Evolutionary conservation across 2,113 vertebrate genomes (phyloP), one percentile per base, ranked within the genome.

Genomic region (Ginglymostoma cirratum): DNA sequence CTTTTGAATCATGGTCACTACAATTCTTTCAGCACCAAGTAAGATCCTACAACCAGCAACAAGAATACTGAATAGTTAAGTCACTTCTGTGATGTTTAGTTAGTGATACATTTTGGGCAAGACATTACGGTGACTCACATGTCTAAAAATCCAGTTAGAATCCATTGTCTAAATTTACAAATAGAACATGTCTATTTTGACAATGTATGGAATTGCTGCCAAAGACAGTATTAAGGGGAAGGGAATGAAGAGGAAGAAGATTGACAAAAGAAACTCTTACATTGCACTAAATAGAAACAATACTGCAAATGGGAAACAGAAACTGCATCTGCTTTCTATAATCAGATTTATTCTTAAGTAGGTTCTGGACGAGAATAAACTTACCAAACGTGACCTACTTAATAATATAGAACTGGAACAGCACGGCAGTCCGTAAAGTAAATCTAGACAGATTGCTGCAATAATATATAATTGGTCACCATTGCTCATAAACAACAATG

Each of bases 341-440:
- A 38, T 67, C 90, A 93, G 90, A 38, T 67, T 93, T 66, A n/a
- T 42, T 67, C 34, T 93, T 93, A 92, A 92, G 61, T 67, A 19
- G 55, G 61, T 66, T 38, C 38, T 61, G 15, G 12, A 27, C 66
- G 55, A n/a, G 55, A 92, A 92, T 92, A 61, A 92, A 92, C 30
- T 34, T n/a, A 55, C 55, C 65, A 3, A 65, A 92, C 27, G 52
- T 55, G 17, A 92, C 5, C 52, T 65, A 65, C n/a, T 17, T 17
- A 65, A 65, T 92, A 65, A 61, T 61, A 34, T 65, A 42, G 87
- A 61, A 65, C 30, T 66, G 55, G 34, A 38, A n/a, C 2, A 8
- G 61, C 90, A 21, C 30, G 42, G 61, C 90, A 67, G 61, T n/a
- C 6, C 23, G 90, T 38, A 67, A 38, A 93, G 6, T 38, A 93